Percentiles rank a stretch among this genome's conserved stretches.
These are phyloP conservation scores for Drosophila orena DNA, from an alignment of 1,140 invertebrate genomes.

Conservation along the genomic window DNA sequence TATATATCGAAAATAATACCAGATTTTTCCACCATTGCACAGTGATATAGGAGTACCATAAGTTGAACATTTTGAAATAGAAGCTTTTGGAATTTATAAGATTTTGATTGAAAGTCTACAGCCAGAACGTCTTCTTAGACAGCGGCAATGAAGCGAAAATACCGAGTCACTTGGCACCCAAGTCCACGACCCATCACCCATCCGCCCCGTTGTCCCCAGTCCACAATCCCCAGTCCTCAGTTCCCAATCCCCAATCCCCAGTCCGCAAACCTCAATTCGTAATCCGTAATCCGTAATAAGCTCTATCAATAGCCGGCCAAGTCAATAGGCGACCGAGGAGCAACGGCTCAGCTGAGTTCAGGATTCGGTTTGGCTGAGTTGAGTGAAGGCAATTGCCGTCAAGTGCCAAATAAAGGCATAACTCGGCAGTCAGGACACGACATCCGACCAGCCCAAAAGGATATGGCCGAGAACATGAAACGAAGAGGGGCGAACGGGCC, in stretches of 20 bases:
- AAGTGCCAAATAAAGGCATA: constrained; percentile 79
- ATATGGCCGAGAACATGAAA: constrained; percentile 8
- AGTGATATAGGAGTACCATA: no score
- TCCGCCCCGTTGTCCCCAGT: background rate
- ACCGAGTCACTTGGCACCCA: constrained; percentile 4
- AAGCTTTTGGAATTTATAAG: background rate
- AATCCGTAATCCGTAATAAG: constrained; percentile 51
- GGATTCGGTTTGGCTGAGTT: constrained; percentile 10
- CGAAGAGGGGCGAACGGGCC: background rate
- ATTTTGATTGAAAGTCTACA: background rate
- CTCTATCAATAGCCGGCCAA: constrained; percentile 59
- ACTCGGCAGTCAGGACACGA: constrained; percentile 47
- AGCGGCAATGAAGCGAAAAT: background rate
- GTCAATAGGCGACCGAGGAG: constrained; percentile 54
- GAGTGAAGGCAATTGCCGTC: constrained; percentile 42
- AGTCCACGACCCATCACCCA: background rate
- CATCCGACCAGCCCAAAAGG: constrained; percentile 23
- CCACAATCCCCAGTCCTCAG: background rate
- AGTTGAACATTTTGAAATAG: background rate
- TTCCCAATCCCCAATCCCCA: constrained; percentile 30
- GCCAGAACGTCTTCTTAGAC: background rate
- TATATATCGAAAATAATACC: no score
- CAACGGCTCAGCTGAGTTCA: constrained; percentile 15
- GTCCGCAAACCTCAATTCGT: constrained; percentile 25
- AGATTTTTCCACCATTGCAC: no score